Evolutionary conservation across 1,140 invertebrate species (phyloP), one percentile per base, ranked within the genome.

Genomic region (Drosophila santomea): DNA sequence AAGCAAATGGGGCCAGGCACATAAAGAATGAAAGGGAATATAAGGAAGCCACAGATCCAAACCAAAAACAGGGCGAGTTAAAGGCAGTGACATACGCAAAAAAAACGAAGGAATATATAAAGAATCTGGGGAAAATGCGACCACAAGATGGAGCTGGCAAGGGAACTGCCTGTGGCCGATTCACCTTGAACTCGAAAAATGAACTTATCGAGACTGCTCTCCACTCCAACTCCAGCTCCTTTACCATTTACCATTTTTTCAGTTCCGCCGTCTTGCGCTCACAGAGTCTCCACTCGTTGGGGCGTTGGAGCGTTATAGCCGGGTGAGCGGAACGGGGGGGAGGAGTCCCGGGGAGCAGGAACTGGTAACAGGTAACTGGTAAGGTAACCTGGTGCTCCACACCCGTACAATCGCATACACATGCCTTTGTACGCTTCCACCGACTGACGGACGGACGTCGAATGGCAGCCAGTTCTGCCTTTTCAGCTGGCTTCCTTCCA

Each of bases 151-250:
- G 20, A 44, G 55, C 48, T 55, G 17, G 56, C 32, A 11, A 67
- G 39, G 52, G 36, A 81, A 56, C 73, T 59, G 28, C 36, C 61
- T 72, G 55, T 69, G 78, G 58, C 78, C 72, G 81, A 78, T 74
- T 88, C 80, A 88, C 84, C 84, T 88, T 88, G 84, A 88, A 88
- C 84, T 89, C 84, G 69, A 82, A 68, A 80, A 66, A 52, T 88
- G 84, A 88, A 88, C 84, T 88, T 83, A 77, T 57, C 76, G 80
- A 68, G 62, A 47, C 51, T 48, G 68, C 11, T n/a, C 15, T 20
- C 20, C 20, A 20, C 20, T 20, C 20, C 20, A 20, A 20, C 20
- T 20, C 47, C 38, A 39, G 4, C 12, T 39, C 38, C 38, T 14
- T 14, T 39, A 4, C 64, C 23, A 20, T 36, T 45, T 61, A 20